Conservation (phyloP, 2,113 vertebrate species). For the Tetraodon nigroviridis region DNA sequence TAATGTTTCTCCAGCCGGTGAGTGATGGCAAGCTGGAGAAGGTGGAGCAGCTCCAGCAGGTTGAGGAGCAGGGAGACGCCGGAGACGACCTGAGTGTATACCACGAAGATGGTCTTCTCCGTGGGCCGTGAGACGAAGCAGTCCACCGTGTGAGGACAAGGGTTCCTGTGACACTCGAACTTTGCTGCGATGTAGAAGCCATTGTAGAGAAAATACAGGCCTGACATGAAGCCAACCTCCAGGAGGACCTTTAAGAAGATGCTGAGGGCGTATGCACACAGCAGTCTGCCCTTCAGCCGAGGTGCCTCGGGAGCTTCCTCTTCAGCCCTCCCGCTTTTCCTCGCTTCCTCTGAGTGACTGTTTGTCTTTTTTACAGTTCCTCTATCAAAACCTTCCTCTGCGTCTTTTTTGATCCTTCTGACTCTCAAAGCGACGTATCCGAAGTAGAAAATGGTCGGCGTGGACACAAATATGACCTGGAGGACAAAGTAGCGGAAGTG, state of each 20-base stretch:
- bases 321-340: conserved; percentile 3
- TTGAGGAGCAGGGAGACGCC: conserved; percentile 85
- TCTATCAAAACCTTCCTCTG: conserved; percentile 19
- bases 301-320: conserved; percentile 20
- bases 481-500: conserved; percentile 96
- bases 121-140: conserved; percentile 95
- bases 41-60: conserved; percentile 82
- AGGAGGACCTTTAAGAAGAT: conserved; percentile 83
- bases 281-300: conserved; percentile 76
- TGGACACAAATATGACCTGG: conserved; percentile 95
- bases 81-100: conserved; percentile 89
- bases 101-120: conserved; percentile 93
- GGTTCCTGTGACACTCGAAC: conserved; percentile 79
- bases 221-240: conserved; percentile 84
- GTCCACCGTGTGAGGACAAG: conserved; percentile 88
- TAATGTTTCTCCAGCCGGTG: conserved; percentile 59
- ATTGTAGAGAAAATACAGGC: conserved; percentile 87
- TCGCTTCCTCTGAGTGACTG: conserved; percentile 11
- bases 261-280: conserved; percentile 84
- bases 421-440: conserved; percentile 84
- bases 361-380: conserved; percentile 39
- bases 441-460: conserved; percentile 90
- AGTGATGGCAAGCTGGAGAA: conserved; percentile 73
- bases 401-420: conserved; percentile 48
- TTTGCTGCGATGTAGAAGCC: conserved; percentile 82